Base-by-base conservation (phyloP, 2,113 vertebrate species). In the Lucifuga dentata region DNA sequence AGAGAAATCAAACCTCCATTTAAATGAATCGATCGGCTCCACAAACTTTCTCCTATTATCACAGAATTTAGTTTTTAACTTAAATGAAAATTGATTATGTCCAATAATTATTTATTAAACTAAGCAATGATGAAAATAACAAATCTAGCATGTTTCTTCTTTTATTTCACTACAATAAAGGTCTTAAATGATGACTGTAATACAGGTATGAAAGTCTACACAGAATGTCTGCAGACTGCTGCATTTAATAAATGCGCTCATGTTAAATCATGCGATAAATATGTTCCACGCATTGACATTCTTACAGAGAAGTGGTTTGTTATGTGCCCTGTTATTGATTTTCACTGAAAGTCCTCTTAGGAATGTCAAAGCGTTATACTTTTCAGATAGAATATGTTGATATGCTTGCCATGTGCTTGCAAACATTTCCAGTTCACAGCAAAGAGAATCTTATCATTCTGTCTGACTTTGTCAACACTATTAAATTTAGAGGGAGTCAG, bases 391-490 rank as follows among this genome's bases (percentile, higher is more conserved):
- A 68, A 83, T 65, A n/a, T 69, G 89, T 91, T 90, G 89, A 87
- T 89, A 90, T 91, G 87, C 88, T 64, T 70, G 75, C 71, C 76
- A 60, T 84, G 86, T 67, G 63, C 74, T 73, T 48, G 82, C 82
- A 84, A 84, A 83, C 70, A 87, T 88, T 86, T 85, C 77, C 85
- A 60, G 78, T 90, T 87, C 72, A 87, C 80, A 81, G 90, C 86
- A 84, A 89, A 81, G 85, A 87, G 83, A 90, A 84, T 90, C 90
- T 92, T 90, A 92, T 92, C 89, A 85, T 64, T 58, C 65, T 75
- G 80, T 81, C 78, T 88, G 88, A 90, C 88, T 91, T 86, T 90
- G 90, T 91, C 88, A 90, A 90, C 85, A 88, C 81, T 88, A 84
- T 89, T 91, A 90, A 68, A 91, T 89, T 90, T 82, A 49, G 59